Evolutionary conservation across 2,113 vertebrate genomes (phyloP), one percentile per base, ranked within the genome.

Genomic region (Eptesicus fuscus): DNA sequence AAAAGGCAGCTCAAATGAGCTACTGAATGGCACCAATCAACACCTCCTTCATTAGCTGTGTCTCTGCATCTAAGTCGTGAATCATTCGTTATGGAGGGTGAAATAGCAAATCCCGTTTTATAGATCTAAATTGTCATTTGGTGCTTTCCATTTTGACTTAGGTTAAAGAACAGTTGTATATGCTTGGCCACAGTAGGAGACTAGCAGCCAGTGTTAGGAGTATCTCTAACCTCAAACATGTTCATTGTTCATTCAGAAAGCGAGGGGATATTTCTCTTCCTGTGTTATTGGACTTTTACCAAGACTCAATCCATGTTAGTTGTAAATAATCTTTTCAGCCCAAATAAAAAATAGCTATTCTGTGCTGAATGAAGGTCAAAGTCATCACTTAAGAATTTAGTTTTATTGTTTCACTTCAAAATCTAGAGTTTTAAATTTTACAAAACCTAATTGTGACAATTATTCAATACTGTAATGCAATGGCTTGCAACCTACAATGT

Each of bases 311-410:
- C 98, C 98, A 99, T 98, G 98, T 98, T 98, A 99, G 98, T 97
- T 99, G 99, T 99, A 99, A 99, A 99, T 99, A 99, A 98, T 98
- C 99, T 99, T 99, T 98, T 98, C 99, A 99, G 98, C 96, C 98
- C 99, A 98, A 99, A 95, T 98, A 98, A 97, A 97, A 63, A 97
- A 96, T 97, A 99, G 98, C 98, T 99, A 97, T 98, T 98, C 99
- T 99, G 98, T 99, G 98, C 98, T 99, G 98, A 99, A 99, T 98
- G 99, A 99, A 99, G 98, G 98, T 98, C 99, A 93, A 99, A 98
- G 98, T 99, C 99, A 99, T 99, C 99, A 98, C 99, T 99, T 98
- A 99, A 99, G 98, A 99, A 98, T 99, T 99, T 99, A 99, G 98
- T 98, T 99, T 99, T 98, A 94, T 98, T 98, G 98, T 97, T 98